Evolutionary conservation across 2,797 vertebrate genomes (phyloP).

Genomic region (Oreochromis grahami): DNA sequence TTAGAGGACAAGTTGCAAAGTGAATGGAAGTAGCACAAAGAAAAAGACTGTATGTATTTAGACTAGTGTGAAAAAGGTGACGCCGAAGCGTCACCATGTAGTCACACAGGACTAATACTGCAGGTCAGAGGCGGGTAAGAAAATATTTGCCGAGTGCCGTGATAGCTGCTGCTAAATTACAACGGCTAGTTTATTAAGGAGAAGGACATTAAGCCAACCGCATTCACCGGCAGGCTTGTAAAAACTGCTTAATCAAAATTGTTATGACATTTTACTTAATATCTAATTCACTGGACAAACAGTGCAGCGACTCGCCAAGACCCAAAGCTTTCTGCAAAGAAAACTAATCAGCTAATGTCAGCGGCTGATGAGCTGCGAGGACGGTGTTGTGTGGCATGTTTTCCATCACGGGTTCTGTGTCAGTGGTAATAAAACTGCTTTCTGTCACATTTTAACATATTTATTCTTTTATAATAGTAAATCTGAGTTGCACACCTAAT

Average conservation of each 20-base stretch:
- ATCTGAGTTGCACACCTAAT: not conserved
- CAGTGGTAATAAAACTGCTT: not conserved
- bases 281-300: not conserved
- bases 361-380: not conserved
- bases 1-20: not conserved
- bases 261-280: not conserved
- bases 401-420: not conserved
- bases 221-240: not conserved
- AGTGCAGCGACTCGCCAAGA: too few relatives aligned
- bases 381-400: not conserved
- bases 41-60: not conserved
- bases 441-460: not conserved
- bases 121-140: not conserved
- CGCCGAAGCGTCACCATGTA: too few relatives aligned
- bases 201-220: not conserved
- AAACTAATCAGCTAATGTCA: not conserved
- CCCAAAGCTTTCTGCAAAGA: not conserved
- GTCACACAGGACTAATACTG: not conserved
- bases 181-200: not conserved
- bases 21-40: not conserved
- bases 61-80: not conserved
- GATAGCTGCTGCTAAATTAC: not conserved
- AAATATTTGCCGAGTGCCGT: not conserved
- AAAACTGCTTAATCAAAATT: not conserved
- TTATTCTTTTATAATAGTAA: not conserved